Base-by-base conservation (phyloP, 2,113 vertebrate genomes). In the Gambusia affinis region DNA sequence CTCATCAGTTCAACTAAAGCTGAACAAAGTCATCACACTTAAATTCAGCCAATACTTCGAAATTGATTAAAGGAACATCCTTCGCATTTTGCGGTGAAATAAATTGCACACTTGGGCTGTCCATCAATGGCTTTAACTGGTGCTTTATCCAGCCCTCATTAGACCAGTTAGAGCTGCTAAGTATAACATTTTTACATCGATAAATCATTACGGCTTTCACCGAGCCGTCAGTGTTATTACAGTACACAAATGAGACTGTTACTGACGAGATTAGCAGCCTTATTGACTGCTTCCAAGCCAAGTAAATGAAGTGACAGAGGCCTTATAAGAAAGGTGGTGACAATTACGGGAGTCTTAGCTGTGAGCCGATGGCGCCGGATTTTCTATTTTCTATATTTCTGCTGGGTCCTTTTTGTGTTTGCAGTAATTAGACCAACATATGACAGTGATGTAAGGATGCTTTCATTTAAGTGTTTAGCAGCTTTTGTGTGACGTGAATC, bases 371-470 rank as follows among this genome's bases (percentile, higher is more conserved):
- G 12, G 28, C 65, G 15, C 14, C 29, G 12, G 35, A 28, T 80
- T 84, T 47, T 66, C 76, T 27, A 27, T 27, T 27, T 27, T 27
- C 27, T 27, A 27, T 27, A 27, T 27, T 27, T 72, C 83, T 12
- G 61, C 11, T 10, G 28, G 42, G 64, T 2, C 54, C 73, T 54
- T 61, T 27, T 31, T 66, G 64, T 82, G 69, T 82, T 81, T 79
- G 54, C 64, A 27, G 19, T 80, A 67, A 85, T 86, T 75, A 62
- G 2, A 28, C 10, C 0, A 7, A 69, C 64, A 64, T 79, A 64
- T 77, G 75, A 83, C 78, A 66, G 76, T 30, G 68, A 79, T 15
- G 35, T n/a, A 75, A 12, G 39, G 76, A 39, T 63, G 57, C 63
- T 60, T 64, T 8, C 14, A 61, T 31, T 24, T 28, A 19, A 11